phyloP scores from a whole-genome alignment of 2,113 vertebrate species.

The rat (Rattus norvegicus) region GRCr8 NC_086036.1:30531001-30531500 shows the following conservation, averaged over 20 bases:
- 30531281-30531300: too few relatives aligned
- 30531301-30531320: too few relatives aligned
- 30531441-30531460: too few relatives aligned
- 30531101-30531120: background rate
- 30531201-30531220: background rate
- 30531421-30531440: too few relatives aligned
- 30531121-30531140: background rate
- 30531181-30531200: background rate
- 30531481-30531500: too few relatives aligned
- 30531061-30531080: background rate
- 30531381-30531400: too few relatives aligned
- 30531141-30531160: background rate
- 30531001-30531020: background rate
- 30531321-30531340: too few relatives aligned
- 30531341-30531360: too few relatives aligned
- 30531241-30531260: background rate
- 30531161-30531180: background rate
- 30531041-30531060: background rate
- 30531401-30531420: too few relatives aligned
- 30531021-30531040: background rate
- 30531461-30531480: too few relatives aligned
- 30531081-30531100: background rate
- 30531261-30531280: too few relatives aligned
- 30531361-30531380: too few relatives aligned
- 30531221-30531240: background rate